Conservation (phyloP, 2,113 vertebrate genomes). For the Rhynchopsitta pachyrhyncha region DNA sequence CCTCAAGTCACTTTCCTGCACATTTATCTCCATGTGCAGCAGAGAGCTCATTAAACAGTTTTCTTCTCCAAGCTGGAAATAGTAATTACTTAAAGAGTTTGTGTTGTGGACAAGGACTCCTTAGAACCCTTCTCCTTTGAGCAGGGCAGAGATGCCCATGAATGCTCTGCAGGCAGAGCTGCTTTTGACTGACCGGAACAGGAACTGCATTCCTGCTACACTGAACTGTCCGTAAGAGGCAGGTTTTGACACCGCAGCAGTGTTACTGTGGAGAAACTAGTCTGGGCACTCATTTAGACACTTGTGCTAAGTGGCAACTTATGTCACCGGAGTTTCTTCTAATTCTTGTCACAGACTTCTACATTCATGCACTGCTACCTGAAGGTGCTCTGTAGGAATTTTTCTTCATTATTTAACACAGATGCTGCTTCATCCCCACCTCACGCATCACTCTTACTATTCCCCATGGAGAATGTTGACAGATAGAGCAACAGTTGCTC, state of each 20-base stretch:
- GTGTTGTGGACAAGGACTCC: neutral
- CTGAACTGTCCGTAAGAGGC: neutral
- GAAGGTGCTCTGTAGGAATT: neutral
- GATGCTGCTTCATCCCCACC: neutral
- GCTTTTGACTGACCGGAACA: neutral
- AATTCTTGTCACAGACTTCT: neutral
- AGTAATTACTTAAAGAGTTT: neutral
- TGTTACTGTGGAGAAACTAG: neutral
- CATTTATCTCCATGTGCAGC: neutral
- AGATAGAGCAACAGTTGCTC: neutral
- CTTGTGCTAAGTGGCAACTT: neutral
- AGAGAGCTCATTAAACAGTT: neutral
- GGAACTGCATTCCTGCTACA: neutral
- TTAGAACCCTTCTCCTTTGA: neutral
- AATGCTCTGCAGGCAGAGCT: neutral
- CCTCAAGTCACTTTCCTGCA: neutral
- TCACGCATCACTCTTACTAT: neutral
- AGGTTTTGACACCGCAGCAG: neutral
- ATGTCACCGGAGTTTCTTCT: neutral
- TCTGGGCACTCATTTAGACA: neutral
- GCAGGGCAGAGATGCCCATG: neutral
- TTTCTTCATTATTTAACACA: neutral
- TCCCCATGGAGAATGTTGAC: neutral
- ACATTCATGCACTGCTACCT: neutral
- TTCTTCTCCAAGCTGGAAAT: neutral